These are phyloP conservation scores for Tenthredo amoena DNA, from an alignment of 2,888 invertebrate species.

Conservation along the genomic window DNA sequence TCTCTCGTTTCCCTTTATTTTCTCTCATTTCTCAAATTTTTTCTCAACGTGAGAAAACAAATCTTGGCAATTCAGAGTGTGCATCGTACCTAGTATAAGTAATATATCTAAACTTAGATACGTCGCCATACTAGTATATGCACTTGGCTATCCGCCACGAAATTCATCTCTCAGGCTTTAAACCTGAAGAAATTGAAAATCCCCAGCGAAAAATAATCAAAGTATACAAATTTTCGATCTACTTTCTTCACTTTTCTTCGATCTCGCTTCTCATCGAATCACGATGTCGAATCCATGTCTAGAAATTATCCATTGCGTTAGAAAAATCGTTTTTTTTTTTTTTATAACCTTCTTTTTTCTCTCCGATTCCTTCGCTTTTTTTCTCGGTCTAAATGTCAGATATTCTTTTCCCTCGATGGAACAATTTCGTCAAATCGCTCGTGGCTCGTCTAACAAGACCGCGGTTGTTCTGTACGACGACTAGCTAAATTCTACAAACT, in stretches of 20 bases:
- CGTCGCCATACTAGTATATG: background rate
- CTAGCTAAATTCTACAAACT: slow-evolving; percentile 69
- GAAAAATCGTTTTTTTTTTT: too few species aligned
- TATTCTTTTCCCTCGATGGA: background rate
- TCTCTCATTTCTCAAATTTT: background rate
- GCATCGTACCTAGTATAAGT: background rate
- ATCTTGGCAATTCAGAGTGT: background rate
- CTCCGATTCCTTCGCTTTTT: too few species aligned
- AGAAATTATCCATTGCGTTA: too few species aligned
- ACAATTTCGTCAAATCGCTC: background rate
- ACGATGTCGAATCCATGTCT: too few species aligned
- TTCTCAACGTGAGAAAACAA: background rate
- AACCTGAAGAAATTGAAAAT: background rate
- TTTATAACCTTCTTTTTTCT: too few species aligned
- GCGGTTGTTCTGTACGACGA: slow-evolving; percentile 30
- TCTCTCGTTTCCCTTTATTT: background rate
- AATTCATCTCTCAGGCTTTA: background rate
- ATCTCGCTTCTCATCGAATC: too few species aligned
- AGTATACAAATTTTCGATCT: background rate
- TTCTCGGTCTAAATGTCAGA: background rate
- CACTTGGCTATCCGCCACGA: background rate
- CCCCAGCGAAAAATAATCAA: background rate
- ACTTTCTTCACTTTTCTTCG: too few species aligned
- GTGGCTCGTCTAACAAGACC: background rate
- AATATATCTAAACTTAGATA: background rate